Base-by-base conservation (phyloP, 2,888 invertebrate genomes). In the Eilema sororculum region DNA sequence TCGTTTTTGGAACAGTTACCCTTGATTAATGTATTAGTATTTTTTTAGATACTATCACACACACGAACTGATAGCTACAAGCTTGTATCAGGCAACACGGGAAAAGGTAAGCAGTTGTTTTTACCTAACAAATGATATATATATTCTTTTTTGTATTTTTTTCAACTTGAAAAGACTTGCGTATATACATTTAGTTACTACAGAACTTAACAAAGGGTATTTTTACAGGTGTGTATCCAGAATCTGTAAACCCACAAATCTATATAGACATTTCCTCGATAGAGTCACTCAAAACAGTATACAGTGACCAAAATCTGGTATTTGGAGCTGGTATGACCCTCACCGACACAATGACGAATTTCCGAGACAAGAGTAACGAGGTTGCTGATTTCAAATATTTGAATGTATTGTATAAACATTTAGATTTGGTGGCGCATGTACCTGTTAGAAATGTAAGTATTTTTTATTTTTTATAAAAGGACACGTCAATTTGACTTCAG, bases 41-140 rank as follows among this genome's bases (percentile, higher is more conserved):
- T 62, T 22, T 8, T 84, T 82, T 63, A 95, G 84, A 89, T 96
- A 0, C 89, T 97, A 60, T 79, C 86, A 13, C 90, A 89, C 65
- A 92, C 96, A 78, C 92, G 94, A 0, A 78, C 90, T 0, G 80
- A 85, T n/a, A 89, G 78, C 71, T 97, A 97, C 80, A 93, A 96
- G 79, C 86, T 98, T 0, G 96, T 97, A 4, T 97, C 97, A 28
- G 98, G 98, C 30, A 97, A 98, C 84, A 98, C 98, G 2, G 97
- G 97, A 6, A 96, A 96, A 90, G 98, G 97, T 97, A 90, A 85
- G 63, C 67, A 62, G 20, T 33, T 28, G 5, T 28, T n/a, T n/a
- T n/a, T n/a, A n/a, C n/a, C n/a, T n/a, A n/a, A n/a, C n/a, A n/a
- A n/a, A n/a, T n/a, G n/a, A n/a, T n/a, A n/a, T n/a, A n/a, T n/a